Base-by-base conservation (phyloP, 2,888 invertebrate genomes). In the Euplexia lucipara region DNA sequence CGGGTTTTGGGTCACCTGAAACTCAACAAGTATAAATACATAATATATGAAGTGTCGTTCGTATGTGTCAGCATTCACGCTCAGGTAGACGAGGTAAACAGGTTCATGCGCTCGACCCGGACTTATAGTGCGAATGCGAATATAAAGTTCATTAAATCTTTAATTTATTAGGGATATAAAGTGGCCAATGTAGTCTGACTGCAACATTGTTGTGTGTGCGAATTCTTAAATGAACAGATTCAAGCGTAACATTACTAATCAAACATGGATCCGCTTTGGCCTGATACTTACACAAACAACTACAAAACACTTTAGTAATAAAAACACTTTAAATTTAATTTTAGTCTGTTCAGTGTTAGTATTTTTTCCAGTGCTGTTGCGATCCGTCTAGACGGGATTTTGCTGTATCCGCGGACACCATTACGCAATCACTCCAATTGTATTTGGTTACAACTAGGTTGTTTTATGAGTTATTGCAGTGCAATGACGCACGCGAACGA, bases 381-480 rank as follows among this genome's bases (percentile, higher is more conserved):
- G 56, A 45, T 66, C 51, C 44, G 56, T 70, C 75, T 61, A 79
- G 82, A 75, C 82, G 57, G 66, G 57, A 72, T 67, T 72, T 59
- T 37, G 48, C 41, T 61, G 62, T 64, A 60, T 56, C 52, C 57
- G 67, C 53, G 70, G 68, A 62, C 41, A 58, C 44, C 39, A 78
- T 80, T 81, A 82, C 77, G 78, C 64, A 72, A 80, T 75, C 73
- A 57, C 37, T 53, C 44, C 68, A 77, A 78, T 78, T 78, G 34
- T 59, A 65, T 72, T 77, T 76, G 37, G 71, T 74, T 78, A 70
- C 73, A 81, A 79, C 71, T 78, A 72, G 63, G 70, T 76, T 61
- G 73, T 80, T 76, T 74, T 78, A 72, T 79, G 70, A 75, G 60
- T 79, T 75, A 80, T 61, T 83, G 78, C 77, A 83, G 70, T 81